Base-by-base conservation (phyloP, 2,113 vertebrate genomes). In the Dendropsophus ebraccatus region DNA sequence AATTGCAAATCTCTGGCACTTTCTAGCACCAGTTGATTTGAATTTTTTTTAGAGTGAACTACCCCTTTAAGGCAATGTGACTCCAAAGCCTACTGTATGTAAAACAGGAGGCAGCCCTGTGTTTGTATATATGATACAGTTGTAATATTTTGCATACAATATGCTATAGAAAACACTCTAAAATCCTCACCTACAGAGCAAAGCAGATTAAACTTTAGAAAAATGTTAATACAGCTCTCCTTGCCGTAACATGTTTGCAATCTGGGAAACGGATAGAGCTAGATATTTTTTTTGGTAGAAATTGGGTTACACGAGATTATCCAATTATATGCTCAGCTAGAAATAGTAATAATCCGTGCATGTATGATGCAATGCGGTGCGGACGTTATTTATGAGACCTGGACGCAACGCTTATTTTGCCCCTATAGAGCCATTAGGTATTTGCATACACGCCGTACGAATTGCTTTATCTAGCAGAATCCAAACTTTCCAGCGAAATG, bases 371-470 rank as follows among this genome's bases (percentile, higher is more conserved):
- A 84, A 50, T 50, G 28, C 32, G 8, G 19, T n/a, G 47, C 56
- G 58, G 49, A 30, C 4, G 74, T 54, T 70, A 52, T 82, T 82
- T 86, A 86, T 58, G 75, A 72, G 60, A 25, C 32, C 13, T 58
- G 9, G 35, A 45, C 54, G 25, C n/a, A 80, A n/a, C n/a, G 35
- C 30, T 37, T 58, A n/a, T 58, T 60, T 25, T n/a, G 47, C n/a
- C 67, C 70, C 49, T 37, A 41, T 37, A 54, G 45, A 23, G 49
- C 81, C 58, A 84, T 84, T 84, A 84, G 45, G 13, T 50, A 83
- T 73, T 74, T 72, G 88, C 86, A 90, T 88, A 87, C 88, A 89
- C 23, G 82, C 54, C 56, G 84, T 87, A 86, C 58, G 60, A 69
- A 84, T 52, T 88, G 41, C 32, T 88, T 79, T 76, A 88, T 52